phyloP scores from a whole-genome alignment of 2,888 invertebrate genomes.

The Thereva nobilitata region DNA sequence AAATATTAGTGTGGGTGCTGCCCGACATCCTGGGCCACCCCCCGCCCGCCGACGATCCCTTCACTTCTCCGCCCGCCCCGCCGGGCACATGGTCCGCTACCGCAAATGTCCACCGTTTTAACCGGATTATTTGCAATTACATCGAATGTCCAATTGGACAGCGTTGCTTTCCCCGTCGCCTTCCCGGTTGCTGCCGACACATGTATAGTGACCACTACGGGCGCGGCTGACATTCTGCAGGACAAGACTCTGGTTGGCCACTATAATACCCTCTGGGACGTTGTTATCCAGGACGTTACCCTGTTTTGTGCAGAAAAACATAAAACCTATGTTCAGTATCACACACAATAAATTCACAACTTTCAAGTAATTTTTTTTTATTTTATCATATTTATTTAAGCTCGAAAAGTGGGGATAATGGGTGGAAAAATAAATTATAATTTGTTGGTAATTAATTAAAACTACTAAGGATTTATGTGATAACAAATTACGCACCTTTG shows the following conservation, averaged over 20 bases:
- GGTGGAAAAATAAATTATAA: too few species aligned
- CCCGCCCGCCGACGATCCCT: too few species aligned
- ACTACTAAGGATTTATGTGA: too few species aligned
- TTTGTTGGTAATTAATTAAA: too few species aligned
- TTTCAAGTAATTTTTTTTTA: too few species aligned
- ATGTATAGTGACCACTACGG: conserved; percentile 81
- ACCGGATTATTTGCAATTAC: conserved; percentile 62
- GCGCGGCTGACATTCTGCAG: conserved; percentile 79
- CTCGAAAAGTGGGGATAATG: too few species aligned
- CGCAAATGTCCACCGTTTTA: conserved; percentile 14
- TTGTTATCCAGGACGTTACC: conserved; percentile 79
- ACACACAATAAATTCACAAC: too few species aligned
- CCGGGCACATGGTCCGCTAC: not conserved
- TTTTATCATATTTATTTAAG: too few species aligned
- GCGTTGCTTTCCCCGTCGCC: conserved; percentile 87
- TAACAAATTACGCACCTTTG: too few species aligned
- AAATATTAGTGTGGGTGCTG: not conserved
- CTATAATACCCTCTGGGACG: conserved; percentile 76
- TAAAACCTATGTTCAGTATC: not conserved
- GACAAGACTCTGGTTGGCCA: conserved; percentile 88
- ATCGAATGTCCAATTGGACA: conserved; percentile 81
- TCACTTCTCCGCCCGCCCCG: conserved; percentile 8
- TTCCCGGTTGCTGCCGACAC: conserved; percentile 84
- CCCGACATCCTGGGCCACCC: too few species aligned
- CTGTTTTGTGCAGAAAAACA: conserved; percentile 57